phyloP scores from a whole-genome alignment of 1,140 invertebrate genomes.

The Nephotettix cincticeps region DNA sequence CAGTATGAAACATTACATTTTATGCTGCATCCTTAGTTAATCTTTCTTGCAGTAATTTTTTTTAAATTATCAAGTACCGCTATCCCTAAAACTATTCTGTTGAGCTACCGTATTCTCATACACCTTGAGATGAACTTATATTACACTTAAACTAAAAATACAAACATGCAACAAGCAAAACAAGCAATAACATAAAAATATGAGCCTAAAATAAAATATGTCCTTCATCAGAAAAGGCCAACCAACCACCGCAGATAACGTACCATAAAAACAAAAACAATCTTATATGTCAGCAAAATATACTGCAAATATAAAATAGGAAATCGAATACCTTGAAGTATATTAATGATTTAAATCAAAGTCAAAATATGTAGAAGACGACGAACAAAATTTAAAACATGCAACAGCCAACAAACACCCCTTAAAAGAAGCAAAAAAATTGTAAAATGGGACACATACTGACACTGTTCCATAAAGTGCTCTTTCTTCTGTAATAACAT shows the following conservation, averaged over 20 bases:
- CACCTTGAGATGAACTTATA: too few relatives aligned
- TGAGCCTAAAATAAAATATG: slow-evolving; percentile 33
- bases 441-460: slow-evolving; percentile 28
- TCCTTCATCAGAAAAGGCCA: slow-evolving; percentile 33
- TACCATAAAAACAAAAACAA: slow-evolving; percentile 31
- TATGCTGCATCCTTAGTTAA: too few relatives aligned
- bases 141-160: neutral
- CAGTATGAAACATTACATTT: too few relatives aligned
- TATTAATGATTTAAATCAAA: slow-evolving; percentile 30
- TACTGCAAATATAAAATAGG: slow-evolving; percentile 27
- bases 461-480: slow-evolving; percentile 28
- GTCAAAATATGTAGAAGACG: slow-evolving; percentile 22
- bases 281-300: slow-evolving; percentile 21
- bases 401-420: slow-evolving; percentile 42
- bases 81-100: too few relatives aligned
- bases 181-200: slow-evolving; percentile 30
- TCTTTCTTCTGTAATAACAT: neutral
- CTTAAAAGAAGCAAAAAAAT: slow-evolving; percentile 40
- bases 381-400: slow-evolving; percentile 37
- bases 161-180: slow-evolving; percentile 33
- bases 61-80: too few relatives aligned
- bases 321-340: slow-evolving; percentile 13
- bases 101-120: too few relatives aligned
- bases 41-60: too few relatives aligned
- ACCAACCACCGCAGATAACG: slow-evolving; percentile 34